Conservation (phyloP, 2,888 invertebrate genomes). For the Elmis aenea region DNA sequence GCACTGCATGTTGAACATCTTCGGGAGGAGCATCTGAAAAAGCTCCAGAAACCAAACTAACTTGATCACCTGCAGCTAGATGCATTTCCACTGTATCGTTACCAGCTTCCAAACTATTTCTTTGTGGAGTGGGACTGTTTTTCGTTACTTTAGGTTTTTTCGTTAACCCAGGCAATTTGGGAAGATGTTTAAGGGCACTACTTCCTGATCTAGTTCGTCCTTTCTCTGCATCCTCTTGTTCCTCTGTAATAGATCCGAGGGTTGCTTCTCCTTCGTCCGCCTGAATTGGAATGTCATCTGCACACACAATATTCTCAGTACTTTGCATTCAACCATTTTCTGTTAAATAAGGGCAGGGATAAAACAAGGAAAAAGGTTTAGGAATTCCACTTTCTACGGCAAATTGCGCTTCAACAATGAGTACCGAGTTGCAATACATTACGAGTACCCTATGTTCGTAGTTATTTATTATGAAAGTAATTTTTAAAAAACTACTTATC, state of each 20-base stretch:
- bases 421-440: too few species aligned
- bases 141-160: constrained; percentile 52
- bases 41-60: constrained; percentile 23
- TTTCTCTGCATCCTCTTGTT: constrained; percentile 52
- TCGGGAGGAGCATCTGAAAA: constrained; percentile 19
- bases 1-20: constrained; percentile 34
- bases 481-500: too few species aligned
- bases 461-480: too few species aligned
- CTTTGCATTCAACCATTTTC: constrained; percentile 12
- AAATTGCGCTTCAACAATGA: too few species aligned
- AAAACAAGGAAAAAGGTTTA: constrained; percentile 5
- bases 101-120: constrained; percentile 26
- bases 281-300: constrained; percentile 89
- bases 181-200: constrained; percentile 53
- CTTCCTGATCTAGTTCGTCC: constrained; percentile 51
- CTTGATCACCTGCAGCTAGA: constrained; percentile 23
- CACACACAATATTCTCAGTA: constrained; percentile 34
- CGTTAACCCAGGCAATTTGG: constrained; percentile 62
- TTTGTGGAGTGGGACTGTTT: constrained; percentile 40
- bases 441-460: too few species aligned
- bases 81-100: constrained; percentile 14
- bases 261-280: constrained; percentile 59
- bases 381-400: constrained; percentile 2
- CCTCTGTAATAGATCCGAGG: constrained; percentile 65
- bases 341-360: constrained; percentile 9